phyloP scores from a whole-genome alignment of 1,140 invertebrate genomes.

The Zelostemma sp. region DNA sequence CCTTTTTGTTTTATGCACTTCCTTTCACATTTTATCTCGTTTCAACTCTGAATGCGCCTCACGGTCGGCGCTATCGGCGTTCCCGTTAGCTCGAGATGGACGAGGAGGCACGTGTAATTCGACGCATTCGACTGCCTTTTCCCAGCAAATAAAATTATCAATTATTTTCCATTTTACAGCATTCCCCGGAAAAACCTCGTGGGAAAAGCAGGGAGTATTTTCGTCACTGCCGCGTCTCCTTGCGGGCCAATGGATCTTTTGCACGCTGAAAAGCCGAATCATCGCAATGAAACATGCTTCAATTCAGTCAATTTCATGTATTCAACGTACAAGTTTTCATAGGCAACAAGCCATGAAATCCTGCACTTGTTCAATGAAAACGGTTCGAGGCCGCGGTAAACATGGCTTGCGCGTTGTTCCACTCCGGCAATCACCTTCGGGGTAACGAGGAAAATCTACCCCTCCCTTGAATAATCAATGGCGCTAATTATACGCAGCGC shows the following conservation, averaged over 20 bases:
- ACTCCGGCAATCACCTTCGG: constrained; percentile 12
- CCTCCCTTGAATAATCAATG: constrained; percentile 31
- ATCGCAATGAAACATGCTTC: not conserved
- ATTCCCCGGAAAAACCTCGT: no score
- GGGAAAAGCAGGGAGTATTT: no score
- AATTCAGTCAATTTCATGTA: not conserved
- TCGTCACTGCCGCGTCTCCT: no score
- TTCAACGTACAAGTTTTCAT: not conserved
- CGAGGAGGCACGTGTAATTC: not conserved
- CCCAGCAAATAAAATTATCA: not conserved
- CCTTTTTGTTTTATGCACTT: constrained; percentile 1
- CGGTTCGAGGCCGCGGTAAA: not conserved
- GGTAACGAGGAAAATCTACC: constrained; percentile 14
- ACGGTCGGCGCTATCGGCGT: not conserved
- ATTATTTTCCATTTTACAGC: no score
- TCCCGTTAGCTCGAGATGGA: not conserved
- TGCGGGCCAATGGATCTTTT: no score
- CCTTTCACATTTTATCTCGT: constrained; percentile 7
- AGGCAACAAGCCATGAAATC: not conserved
- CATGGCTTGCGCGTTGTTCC: not conserved
- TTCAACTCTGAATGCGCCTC: not conserved
- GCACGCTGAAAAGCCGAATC: no score
- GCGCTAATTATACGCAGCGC: constrained; percentile 24
- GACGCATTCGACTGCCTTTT: not conserved
- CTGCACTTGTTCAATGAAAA: not conserved